Conservation (phyloP, 2,888 invertebrate genomes). For the Synanthedon formicaeformis region DNA sequence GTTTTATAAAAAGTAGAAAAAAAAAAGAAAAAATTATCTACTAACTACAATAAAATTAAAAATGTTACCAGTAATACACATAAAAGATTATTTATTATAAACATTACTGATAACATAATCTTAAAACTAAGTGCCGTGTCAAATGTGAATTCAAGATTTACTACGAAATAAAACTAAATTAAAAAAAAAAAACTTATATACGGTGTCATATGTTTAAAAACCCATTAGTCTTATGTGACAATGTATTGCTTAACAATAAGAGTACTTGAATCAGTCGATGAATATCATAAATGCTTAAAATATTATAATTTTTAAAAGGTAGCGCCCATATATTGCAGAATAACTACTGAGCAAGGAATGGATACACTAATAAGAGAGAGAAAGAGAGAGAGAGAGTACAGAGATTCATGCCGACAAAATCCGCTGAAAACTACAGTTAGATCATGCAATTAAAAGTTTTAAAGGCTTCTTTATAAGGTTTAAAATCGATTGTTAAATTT, state of each 20-base stretch:
- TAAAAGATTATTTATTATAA: neutral
- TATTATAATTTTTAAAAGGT: slow-evolving; percentile 31
- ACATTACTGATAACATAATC: neutral
- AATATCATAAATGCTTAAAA: slow-evolving; percentile 44
- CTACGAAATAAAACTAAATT: slow-evolving; percentile 16
- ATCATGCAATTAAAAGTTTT: slow-evolving; percentile 61
- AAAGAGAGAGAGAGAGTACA: slow-evolving; percentile 5
- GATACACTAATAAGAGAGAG: slow-evolving; percentile 31
- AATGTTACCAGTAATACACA: neutral
- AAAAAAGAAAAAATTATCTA: neutral
- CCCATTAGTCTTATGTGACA: slow-evolving; percentile 24
- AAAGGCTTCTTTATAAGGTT: slow-evolving; percentile 40
- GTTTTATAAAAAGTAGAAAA: neutral
- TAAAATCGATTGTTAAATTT: slow-evolving; percentile 22
- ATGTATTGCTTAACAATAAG: slow-evolving; percentile 12
- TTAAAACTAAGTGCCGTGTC: slow-evolving; percentile 17
- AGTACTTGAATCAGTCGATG: slow-evolving; percentile 45
- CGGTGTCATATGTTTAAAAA: slow-evolving; percentile 18
- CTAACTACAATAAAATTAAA: neutral
- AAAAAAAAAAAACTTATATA: slow-evolving; percentile 17
- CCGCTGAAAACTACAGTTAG: slow-evolving; percentile 27
- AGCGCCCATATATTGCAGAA: slow-evolving; percentile 26
- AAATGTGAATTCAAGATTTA: slow-evolving; percentile 27
- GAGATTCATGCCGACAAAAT: slow-evolving; percentile 13
- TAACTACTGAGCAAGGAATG: slow-evolving; percentile 57